Conservation (phyloP, 2,888 invertebrate species). For the Netelia virgata region DNA sequence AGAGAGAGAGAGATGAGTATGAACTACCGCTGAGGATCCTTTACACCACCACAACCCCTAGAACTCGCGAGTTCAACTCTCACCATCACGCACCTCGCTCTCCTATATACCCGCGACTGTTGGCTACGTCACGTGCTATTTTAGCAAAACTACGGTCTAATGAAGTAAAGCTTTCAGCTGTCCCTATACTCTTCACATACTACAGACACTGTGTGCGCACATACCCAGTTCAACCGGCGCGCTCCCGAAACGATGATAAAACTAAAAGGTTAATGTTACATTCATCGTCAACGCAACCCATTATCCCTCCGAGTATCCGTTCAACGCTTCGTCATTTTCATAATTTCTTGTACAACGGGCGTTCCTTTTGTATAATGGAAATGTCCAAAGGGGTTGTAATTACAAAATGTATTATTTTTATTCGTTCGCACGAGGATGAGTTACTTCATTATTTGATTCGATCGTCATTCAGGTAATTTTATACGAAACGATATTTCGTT, state of each 20-base stretch:
- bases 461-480: neutral
- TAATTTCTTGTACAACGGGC: neutral
- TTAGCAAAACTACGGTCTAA: slow-evolving; percentile 51
- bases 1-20: slow-evolving; percentile 16
- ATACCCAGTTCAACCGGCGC: neutral
- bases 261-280: neutral
- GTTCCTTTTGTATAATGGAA: neutral
- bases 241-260: slow-evolving; percentile 14
- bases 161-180: slow-evolving; percentile 56
- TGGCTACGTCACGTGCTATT: slow-evolving; percentile 48
- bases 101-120: slow-evolving; percentile 15
- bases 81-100: slow-evolving; percentile 11
- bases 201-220: neutral
- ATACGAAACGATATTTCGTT: neutral
- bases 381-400: neutral
- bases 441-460: too few relatives aligned
- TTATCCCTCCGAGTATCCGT: neutral
- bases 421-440: too few relatives aligned
- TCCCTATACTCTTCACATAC: slow-evolving; percentile 18
- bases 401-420: neutral
- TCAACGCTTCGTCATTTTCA: neutral
- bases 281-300: neutral
- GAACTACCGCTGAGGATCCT: slow-evolving; percentile 51
- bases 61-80: slow-evolving; percentile 40
- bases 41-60: slow-evolving; percentile 32